Base-by-base conservation (phyloP, 2,888 invertebrate species). In the Spilosoma lubricipeda region DNA sequence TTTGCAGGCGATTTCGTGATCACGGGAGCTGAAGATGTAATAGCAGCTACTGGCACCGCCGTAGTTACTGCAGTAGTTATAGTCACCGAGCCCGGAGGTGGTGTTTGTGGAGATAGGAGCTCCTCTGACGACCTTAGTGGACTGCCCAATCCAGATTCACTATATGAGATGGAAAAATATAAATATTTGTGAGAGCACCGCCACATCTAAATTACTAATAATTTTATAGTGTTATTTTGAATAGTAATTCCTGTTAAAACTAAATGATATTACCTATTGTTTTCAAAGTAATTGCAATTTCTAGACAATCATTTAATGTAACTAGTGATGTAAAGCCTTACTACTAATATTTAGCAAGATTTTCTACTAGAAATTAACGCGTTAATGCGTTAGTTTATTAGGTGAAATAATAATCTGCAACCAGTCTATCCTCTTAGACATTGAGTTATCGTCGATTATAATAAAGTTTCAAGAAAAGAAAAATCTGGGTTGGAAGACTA, bases 91-190 rank as follows among this genome's bases (percentile, higher is more conserved):
- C 89, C 86, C 2, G 93, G 89, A 33, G 94, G 93, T 8, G 95
- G 93, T n/a, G 92, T 91, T 79, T 90, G 93, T 27, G 94, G 95
- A 42, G 92, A 92, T 65, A 92, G 89, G 79, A 90, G 86, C 84
- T 96, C 96, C 72, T 95, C 96, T 3, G 95, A 93, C 15, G 92
- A 93, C 59, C 92, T 89, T 67, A 91, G 93, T 66, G 96, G 95
- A 82, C 95, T 95, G 67, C 93, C 95, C 65, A 94, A 86, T 9
- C 95, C 95, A 59, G 95, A 95, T 87, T 96, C 96, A 85, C 96
- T 96, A 88, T 77, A 59, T 33, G n/a, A 77, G 11, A 79, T 23
- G 56, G 33, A 65, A 63, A 56, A 33, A 13, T n/a, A 39, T 64
- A 36, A 63, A 18, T 4, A 59, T 63, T 30, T 8, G 11, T 63